Evolutionary conservation across 2,888 invertebrate genomes (phyloP).

Genomic region (Xanthia icteritia): DNA sequence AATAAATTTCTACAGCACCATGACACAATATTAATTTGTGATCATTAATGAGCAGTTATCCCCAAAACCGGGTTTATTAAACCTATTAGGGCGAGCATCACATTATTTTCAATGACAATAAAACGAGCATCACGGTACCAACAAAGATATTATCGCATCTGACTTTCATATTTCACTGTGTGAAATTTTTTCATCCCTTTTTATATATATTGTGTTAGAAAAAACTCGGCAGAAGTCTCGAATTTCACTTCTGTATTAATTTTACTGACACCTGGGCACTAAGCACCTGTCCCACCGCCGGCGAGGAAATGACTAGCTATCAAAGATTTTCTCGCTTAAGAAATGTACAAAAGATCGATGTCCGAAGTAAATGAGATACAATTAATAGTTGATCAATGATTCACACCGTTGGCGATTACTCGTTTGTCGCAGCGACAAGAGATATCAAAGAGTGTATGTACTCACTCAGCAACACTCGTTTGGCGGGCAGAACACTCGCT

Average conservation of each 20-base stretch:
- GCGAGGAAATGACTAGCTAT: background rate
- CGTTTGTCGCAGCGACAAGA: background rate
- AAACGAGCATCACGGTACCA: background rate
- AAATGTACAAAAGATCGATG: background rate
- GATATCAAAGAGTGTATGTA: background rate
- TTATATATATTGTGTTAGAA: conserved; percentile 17
- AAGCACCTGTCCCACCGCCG: background rate
- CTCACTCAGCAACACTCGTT: background rate
- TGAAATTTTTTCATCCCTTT: background rate
- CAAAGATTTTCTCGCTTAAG: background rate
- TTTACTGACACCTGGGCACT: conserved; percentile 42
- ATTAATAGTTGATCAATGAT: background rate
- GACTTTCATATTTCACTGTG: background rate
- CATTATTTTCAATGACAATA: background rate
- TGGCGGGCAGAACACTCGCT: background rate
- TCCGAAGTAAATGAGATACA: background rate
- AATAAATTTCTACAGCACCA: background rate
- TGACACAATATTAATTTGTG: conserved; percentile 7
- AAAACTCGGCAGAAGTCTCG: conserved; percentile 19
- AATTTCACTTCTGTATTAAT: conserved; percentile 31
- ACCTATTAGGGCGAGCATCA: background rate
- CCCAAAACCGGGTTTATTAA: background rate
- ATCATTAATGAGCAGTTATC: conserved; percentile 17
- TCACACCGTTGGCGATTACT: background rate
- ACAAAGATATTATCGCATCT: background rate